phyloP scores from a whole-genome alignment of 2,113 vertebrate genomes.

The Isurus oxyrinchus region DNA sequence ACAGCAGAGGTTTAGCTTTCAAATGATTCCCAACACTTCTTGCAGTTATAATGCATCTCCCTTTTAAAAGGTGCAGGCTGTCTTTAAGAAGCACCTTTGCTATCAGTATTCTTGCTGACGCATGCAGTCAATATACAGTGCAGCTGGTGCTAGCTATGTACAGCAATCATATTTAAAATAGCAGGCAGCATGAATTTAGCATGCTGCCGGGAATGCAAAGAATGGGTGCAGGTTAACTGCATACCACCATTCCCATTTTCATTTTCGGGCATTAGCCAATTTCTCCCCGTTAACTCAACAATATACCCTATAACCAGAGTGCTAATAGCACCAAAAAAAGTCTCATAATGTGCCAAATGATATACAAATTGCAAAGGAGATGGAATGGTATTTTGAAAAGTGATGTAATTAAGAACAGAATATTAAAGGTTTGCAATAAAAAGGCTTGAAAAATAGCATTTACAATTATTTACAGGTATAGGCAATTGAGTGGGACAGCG shows the following conservation, averaged over 20 bases:
- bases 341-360: background rate
- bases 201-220: no score
- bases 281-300: background rate
- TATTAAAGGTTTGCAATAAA: background rate
- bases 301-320: background rate
- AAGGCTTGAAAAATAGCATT: background rate
- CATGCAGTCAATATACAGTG: no score
- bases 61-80: background rate
- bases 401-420: background rate
- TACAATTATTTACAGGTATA: background rate
- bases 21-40: no score
- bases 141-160: background rate
- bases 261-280: background rate
- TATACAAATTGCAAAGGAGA: background rate
- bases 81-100: background rate
- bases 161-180: background rate
- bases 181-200: background rate
- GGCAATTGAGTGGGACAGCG: background rate
- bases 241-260: background rate
- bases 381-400: background rate
- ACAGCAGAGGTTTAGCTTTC: no score
- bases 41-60: no score
- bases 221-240: background rate
- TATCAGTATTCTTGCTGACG: background rate
- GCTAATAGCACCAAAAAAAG: background rate